Base-by-base conservation (phyloP, 53 echinoderm and acorn worm genomes). In the Astropecten irregularis region DNA sequence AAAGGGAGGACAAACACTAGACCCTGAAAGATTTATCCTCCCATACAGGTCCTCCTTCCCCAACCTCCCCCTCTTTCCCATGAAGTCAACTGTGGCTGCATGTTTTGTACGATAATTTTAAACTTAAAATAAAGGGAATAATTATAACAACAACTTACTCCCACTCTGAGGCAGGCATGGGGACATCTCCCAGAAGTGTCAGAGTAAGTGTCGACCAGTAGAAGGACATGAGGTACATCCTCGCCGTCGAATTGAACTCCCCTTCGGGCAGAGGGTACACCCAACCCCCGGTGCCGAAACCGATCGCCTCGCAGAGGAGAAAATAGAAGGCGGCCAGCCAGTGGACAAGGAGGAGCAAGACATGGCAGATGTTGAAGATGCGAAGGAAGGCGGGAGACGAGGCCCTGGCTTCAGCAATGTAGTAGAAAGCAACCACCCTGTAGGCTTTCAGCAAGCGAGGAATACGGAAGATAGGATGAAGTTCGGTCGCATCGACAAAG, bases 191-290 rank as follows among this genome's bases (percentile, higher is more conserved):
- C n/a, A 96, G 84, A 20, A 92, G 89, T 0, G 93, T 96, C 50
- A 96, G 51, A 0, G 96, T 96, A 37, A 93, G 36, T 4, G 93
- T 93, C 0, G 96, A 93, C 96, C 96, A 96, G 63, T 93, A 96
- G 68, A 96, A 86, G 9, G 93, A 96, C 67, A 61, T 59, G 36
- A 96, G 69, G 56, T 96, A 96, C 69, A 89, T 91, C 18, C 88
- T 62, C 3, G 85, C 35, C 15, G 89, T 84, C 3, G 93, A 70
- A 19, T 89, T 66, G 71, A 86, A 86, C n/a, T 55, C 67, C 7
- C 76, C 89, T 15, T 50, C 82, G n/a, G 82, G 89, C 0, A 22
- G 31, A 1, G 89, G 89, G 66, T 93, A 92, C 1, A 86, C 74
- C 91, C 91, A 93, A n/a, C 83, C 58, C 5, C 84, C 93, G 53